These are phyloP conservation scores for Acanthosepion esculentum DNA, from an alignment of 2,888 invertebrate genomes.

Conservation along the genomic window DNA sequence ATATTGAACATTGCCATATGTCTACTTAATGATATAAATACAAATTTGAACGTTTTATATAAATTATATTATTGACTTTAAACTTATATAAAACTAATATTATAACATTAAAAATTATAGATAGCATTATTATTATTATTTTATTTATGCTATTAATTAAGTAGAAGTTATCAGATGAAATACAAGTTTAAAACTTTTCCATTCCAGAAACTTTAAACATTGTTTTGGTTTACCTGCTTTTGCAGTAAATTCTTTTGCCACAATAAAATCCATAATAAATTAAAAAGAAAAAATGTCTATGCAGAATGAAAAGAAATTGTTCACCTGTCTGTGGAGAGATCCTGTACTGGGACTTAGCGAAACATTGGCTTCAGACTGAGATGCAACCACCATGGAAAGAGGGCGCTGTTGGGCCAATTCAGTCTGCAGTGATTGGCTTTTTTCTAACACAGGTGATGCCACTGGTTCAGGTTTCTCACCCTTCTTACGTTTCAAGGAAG, in stretches of 20 bases:
- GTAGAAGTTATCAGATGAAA: too few relatives aligned
- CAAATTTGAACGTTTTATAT: too few relatives aligned
- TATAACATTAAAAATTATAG: too few relatives aligned
- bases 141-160: too few relatives aligned
- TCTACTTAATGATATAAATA: too few relatives aligned
- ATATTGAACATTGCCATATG: too few relatives aligned
- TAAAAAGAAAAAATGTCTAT: not conserved
- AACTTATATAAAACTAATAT: too few relatives aligned
- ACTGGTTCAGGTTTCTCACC: conserved; percentile 60
- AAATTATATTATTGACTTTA: too few relatives aligned
- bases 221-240: not conserved
- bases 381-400: conserved; percentile 73
- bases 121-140: too few relatives aligned
- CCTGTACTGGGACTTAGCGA: conserved; percentile 70
- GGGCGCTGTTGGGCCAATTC: conserved; percentile 75
- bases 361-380: conserved; percentile 72
- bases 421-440: conserved; percentile 72
- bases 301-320: not conserved
- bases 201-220: too few relatives aligned
- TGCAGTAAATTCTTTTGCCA: not conserved
- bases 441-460: conserved; percentile 76
- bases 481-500: conserved; percentile 76
- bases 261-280: not conserved
- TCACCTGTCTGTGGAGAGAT: conserved; percentile 71
- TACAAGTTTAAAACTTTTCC: too few relatives aligned